Evolutionary conservation across 2,113 vertebrate genomes (phyloP).

Genomic region (Gnathonemus echidnorhynchus): DNA sequence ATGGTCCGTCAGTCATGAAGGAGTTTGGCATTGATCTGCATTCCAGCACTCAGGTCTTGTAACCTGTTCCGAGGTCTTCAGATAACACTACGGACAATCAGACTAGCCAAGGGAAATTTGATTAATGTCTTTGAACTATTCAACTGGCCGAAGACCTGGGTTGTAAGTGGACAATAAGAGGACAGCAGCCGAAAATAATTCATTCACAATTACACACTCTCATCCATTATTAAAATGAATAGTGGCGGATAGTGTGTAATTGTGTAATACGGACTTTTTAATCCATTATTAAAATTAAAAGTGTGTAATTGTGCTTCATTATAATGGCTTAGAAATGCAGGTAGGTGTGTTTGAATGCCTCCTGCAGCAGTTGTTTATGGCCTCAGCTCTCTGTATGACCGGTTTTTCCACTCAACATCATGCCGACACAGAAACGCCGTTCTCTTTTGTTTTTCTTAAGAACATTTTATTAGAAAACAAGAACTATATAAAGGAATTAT

Average conservation of each 20-base stretch:
- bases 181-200: neutral
- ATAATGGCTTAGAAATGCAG: neutral
- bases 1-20: neutral
- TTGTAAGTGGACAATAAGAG: neutral
- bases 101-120: neutral
- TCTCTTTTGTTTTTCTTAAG: slow-evolving; percentile 5
- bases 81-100: neutral
- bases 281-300: neutral
- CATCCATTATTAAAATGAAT: neutral
- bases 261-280: neutral
- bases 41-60: neutral
- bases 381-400: neutral
- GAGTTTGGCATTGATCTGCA: neutral
- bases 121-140: neutral
- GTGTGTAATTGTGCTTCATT: neutral
- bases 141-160: neutral
- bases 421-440: neutral
- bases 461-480: slow-evolving; percentile 39
- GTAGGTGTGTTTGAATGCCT: neutral
- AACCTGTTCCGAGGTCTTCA: neutral
- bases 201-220: neutral
- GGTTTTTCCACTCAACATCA: neutral
- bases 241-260: neutral
- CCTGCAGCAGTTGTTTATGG: too few species aligned
- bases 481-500: slow-evolving; percentile 32